Conservation (phyloP, 1,140 invertebrate genomes). For the Stratiolaelaps scimitus region DNA sequence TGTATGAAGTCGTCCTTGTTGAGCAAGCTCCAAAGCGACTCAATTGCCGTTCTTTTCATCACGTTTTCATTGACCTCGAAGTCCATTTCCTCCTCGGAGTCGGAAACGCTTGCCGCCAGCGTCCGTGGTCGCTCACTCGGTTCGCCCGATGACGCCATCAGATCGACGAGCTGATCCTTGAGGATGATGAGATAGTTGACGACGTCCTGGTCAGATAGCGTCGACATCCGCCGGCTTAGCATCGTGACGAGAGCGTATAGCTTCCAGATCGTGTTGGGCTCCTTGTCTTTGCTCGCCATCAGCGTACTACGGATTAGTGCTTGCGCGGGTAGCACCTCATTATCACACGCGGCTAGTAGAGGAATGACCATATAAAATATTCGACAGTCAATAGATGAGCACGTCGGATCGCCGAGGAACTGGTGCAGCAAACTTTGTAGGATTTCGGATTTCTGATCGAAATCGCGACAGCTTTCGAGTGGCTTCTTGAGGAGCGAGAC, state of each 20-base stretch:
- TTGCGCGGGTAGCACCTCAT: conserved; percentile 30
- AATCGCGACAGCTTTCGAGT: conserved; percentile 40
- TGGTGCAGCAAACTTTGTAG: conserved; percentile 25
- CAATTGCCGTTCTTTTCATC: background rate
- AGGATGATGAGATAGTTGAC: conserved; percentile 30
- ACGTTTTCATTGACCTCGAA: conserved; percentile 27
- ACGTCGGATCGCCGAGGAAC: conserved; percentile 29
- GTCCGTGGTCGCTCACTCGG: conserved; percentile 43
- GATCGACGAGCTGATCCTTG: background rate
- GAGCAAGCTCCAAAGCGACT: conserved; percentile 19
- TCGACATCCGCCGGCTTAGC: conserved; percentile 24
- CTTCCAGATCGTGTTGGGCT: conserved; percentile 31
- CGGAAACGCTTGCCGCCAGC: conserved; percentile 34
- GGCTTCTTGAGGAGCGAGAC: conserved; percentile 62
- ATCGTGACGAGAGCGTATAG: conserved; percentile 29
- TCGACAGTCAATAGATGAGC: conserved; percentile 44
- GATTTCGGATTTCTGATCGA: conserved; percentile 6
- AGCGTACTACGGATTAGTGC: conserved; percentile 16
- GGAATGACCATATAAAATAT: conserved; percentile 45
- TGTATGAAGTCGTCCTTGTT: conserved; percentile 35
- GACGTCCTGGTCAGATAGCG: conserved; percentile 3
- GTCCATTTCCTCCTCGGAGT: conserved; percentile 39
- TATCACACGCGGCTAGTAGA: conserved; percentile 28
- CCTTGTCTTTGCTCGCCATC: conserved; percentile 29
- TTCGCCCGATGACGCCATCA: background rate